phyloP scores from a whole-genome alignment of 2,888 invertebrate species.

The Eupsilia transversa region DNA sequence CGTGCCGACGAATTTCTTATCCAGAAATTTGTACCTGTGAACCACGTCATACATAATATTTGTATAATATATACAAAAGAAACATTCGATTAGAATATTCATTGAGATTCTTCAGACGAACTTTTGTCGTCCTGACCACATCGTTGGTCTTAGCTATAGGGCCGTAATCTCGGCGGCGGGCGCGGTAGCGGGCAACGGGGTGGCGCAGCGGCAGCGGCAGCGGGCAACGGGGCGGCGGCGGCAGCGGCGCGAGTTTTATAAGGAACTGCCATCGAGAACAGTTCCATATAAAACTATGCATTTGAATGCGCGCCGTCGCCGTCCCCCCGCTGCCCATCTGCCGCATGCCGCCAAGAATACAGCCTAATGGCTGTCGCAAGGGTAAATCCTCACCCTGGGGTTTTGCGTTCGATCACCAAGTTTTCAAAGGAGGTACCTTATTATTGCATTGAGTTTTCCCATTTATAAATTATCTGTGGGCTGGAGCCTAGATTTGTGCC shows the following conservation, averaged over 20 bases:
- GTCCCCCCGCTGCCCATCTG: too few species aligned
- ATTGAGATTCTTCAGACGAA: not conserved
- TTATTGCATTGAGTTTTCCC: not conserved
- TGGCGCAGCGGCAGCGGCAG: too few species aligned
- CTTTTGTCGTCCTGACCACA: not conserved
- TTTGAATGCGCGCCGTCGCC: too few species aligned
- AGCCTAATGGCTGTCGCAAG: not conserved
- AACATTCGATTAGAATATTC: not conserved
- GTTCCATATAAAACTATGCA: too few species aligned
- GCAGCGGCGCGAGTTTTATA: too few species aligned
- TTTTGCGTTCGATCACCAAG: not conserved
- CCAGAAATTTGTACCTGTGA: slow-evolving; percentile 95
- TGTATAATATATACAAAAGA: not conserved
- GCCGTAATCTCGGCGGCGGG: too few species aligned
- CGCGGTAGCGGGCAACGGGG: too few species aligned
- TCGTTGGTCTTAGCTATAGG: too few species aligned
- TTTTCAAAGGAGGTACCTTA: not conserved
- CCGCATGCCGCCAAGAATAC: too few species aligned
- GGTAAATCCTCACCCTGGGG: not conserved
- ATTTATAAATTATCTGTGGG: not conserved
- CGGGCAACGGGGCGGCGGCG: too few species aligned
- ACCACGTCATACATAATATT: not conserved
- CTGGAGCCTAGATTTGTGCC: not conserved
- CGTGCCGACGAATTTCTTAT: slow-evolving; percentile 92
- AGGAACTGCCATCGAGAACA: too few species aligned